Percentiles rank a stretch among this genome's conserved stretches.
phyloP scores from a whole-genome alignment of 1,140 invertebrate genomes.

The Ceratitis capitata region DNA sequence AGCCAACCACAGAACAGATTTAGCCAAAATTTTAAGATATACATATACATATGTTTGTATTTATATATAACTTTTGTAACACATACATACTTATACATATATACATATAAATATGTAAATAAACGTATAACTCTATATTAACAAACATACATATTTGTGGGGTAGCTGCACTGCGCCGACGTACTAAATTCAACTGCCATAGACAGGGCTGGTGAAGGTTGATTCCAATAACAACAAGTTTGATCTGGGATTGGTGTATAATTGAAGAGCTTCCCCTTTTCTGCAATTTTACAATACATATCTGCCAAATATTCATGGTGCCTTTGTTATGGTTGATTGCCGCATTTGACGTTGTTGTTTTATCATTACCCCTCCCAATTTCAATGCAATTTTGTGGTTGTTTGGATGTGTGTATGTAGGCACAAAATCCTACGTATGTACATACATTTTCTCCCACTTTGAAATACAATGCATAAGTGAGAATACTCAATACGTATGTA shows the following conservation, averaged over 20 bases:
- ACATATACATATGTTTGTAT: background rate
- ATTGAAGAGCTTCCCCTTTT: constrained; percentile 55
- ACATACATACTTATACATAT: background rate
- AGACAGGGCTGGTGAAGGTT: constrained; percentile 35
- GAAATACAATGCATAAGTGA: too few species aligned
- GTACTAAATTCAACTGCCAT: constrained; percentile 39
- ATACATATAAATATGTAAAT: background rate
- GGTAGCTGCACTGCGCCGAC: constrained; percentile 29
- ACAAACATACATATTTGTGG: background rate
- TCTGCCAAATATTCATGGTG: constrained; percentile 18
- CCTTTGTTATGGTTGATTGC: constrained; percentile 38
- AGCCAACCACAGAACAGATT: constrained; percentile 45
- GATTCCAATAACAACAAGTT: constrained; percentile 49
- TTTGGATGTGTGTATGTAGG: background rate
- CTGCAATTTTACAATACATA: constrained; percentile 35
- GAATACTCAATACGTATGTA: too few species aligned
- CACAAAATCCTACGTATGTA: background rate
- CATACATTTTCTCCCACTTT: too few species aligned
- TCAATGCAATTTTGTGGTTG: background rate
- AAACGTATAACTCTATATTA: background rate
- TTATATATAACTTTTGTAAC: background rate
- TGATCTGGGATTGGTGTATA: constrained; percentile 65
- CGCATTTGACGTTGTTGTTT: constrained; percentile 12
- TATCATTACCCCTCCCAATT: constrained; percentile 10
- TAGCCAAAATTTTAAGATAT: background rate